Percentiles rank a stretch among this genome's conserved stretches.
phyloP scores from a whole-genome alignment of 2,113 vertebrate species.

The Andinoacara biseriatus region DNA sequence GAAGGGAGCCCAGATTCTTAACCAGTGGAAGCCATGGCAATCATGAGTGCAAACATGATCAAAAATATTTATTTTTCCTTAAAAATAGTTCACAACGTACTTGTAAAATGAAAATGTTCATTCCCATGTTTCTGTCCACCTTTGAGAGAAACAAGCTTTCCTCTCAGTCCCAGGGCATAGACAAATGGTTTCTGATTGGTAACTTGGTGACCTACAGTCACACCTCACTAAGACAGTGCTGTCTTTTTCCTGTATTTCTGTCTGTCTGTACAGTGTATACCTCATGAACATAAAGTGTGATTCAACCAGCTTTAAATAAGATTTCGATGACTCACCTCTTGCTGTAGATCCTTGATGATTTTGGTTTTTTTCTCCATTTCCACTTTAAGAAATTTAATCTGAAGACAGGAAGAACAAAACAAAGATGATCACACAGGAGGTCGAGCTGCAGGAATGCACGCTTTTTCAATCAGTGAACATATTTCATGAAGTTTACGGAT shows the following conservation, averaged over 20 bases:
- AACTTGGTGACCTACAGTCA: too few relatives aligned
- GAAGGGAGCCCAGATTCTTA: slow-evolving; percentile 10
- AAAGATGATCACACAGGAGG: not conserved
- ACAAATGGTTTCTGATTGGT: slow-evolving; percentile 20
- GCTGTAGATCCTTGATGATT: slow-evolving; percentile 97
- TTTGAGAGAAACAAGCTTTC: slow-evolving; percentile 16
- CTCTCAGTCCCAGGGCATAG: not conserved
- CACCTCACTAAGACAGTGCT: not conserved
- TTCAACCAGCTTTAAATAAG: not conserved
- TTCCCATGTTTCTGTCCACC: not conserved
- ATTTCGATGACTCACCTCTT: slow-evolving; percentile 86
- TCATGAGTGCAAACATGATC: slow-evolving; percentile 19
- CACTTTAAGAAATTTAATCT: slow-evolving; percentile 97
- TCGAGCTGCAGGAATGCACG: too few relatives aligned
- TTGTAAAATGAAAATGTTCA: slow-evolving; percentile 1
- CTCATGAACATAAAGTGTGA: not conserved
- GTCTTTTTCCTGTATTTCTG: not conserved
- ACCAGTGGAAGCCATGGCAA: not conserved
- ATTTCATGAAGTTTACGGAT: not conserved
- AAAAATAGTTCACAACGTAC: slow-evolving; percentile 18
- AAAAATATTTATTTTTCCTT: slow-evolving; percentile 13
- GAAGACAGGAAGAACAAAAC: slow-evolving; percentile 56
- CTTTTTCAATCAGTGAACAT: not conserved
- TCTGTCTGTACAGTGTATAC: not conserved
- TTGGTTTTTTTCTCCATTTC: slow-evolving; percentile 98